A percentile compares a stretch with the other conserved stretches of the same genome.
Conservation (phyloP, 2,113 vertebrate genomes). For the Bubalus kerabau region DNA sequence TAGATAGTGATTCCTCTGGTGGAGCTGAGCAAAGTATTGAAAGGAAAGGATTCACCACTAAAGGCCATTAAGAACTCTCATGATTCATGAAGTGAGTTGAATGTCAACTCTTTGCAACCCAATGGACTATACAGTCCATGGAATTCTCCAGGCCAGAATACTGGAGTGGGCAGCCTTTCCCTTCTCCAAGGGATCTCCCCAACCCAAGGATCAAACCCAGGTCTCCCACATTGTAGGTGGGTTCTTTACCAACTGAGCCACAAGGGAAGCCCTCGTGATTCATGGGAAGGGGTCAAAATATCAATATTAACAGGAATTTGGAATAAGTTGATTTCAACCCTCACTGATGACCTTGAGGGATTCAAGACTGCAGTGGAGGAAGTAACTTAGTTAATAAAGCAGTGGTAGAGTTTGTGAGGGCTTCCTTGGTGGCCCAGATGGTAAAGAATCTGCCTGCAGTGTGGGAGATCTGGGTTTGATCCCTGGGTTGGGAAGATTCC, state of each 20-base stretch:
- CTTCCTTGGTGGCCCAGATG: background rate
- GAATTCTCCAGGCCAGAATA: background rate
- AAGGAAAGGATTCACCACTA: background rate
- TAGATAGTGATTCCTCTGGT: background rate
- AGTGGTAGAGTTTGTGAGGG: background rate
- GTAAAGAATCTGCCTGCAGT: background rate
- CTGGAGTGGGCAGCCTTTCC: background rate
- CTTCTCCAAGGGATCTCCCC: background rate
- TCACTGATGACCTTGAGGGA: background rate
- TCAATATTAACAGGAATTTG: background rate
- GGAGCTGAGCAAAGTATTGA: background rate
- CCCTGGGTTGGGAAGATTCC: background rate
- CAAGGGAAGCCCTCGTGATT: background rate
- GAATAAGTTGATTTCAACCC: background rate
- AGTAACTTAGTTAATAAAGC: background rate
- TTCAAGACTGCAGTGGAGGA: background rate
- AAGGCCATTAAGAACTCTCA: background rate
- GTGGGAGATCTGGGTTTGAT: background rate
- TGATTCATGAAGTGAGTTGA: background rate
- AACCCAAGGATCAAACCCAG: background rate
- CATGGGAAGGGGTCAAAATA: background rate
- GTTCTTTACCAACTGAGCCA: background rate
- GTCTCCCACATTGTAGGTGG: background rate
- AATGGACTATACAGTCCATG: background rate
- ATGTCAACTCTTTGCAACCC: background rate